Percentiles rank a stretch among this genome's conserved stretches.
These are phyloP conservation scores for Apeltes quadracus DNA, from an alignment of 2,113 vertebrate genomes.

Conservation along the genomic window DNA sequence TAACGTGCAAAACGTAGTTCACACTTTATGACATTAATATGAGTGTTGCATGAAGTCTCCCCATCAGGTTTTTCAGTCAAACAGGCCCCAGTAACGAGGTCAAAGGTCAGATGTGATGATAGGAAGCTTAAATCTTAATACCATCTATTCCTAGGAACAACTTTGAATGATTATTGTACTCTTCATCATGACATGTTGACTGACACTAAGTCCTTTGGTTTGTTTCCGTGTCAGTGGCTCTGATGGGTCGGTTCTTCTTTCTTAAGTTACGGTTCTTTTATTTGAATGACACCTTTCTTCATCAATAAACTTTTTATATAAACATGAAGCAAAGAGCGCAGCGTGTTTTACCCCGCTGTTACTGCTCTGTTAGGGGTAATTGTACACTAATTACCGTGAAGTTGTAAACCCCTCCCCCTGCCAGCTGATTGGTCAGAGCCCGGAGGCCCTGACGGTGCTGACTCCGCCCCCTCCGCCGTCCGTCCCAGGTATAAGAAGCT, in stretches of 20 bases:
- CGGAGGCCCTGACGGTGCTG: background rate
- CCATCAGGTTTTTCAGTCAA: background rate
- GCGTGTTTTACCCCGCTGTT: conserved; percentile 21
- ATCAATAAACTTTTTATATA: background rate
- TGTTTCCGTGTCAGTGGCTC: background rate
- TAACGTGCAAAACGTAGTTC: conserved; percentile 36
- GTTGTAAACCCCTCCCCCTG: conserved; percentile 69
- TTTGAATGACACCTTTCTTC: background rate
- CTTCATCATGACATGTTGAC: too few relatives aligned
- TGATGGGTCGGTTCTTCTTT: too few relatives aligned
- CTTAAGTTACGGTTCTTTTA: background rate
- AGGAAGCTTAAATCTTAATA: background rate
- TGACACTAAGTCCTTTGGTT: background rate
- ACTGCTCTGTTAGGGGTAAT: conserved; percentile 51
- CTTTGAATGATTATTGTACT: background rate
- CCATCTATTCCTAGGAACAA: background rate
- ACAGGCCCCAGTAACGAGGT: background rate
- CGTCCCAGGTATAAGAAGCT: conserved; percentile 60
- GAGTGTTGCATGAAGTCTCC: background rate
- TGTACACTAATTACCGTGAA: conserved; percentile 72
- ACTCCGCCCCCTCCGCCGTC: conserved; percentile 45
- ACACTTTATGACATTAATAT: conserved; percentile 5
- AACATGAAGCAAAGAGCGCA: background rate
- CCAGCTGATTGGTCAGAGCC: conserved; percentile 69
- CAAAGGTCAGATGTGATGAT: background rate